These are phyloP conservation scores for Manis crassicaudata DNA, from an alignment of 2,797 vertebrate species.

Conservation along the genomic window DNA sequence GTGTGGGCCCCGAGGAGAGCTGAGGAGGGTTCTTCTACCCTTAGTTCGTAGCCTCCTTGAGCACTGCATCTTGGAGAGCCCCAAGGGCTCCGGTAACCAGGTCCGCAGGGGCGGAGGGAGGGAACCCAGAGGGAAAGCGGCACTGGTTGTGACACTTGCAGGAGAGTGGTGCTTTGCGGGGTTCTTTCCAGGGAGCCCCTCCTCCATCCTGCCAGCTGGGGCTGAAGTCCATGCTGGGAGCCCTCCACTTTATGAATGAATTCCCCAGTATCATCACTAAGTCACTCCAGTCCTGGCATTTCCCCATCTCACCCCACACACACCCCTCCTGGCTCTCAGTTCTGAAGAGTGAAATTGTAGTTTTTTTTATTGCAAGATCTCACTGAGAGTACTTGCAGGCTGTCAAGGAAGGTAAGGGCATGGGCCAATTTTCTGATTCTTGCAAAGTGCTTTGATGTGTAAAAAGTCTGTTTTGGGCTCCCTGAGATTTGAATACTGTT, in stretches of 20 bases:
- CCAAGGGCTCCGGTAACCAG: neutral
- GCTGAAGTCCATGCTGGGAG: neutral
- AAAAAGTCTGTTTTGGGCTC: neutral
- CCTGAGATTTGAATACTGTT: neutral
- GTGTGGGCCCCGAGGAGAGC: neutral
- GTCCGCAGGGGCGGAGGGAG: neutral
- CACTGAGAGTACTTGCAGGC: neutral
- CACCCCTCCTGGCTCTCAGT: neutral
- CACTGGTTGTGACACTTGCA: fast-evolving
- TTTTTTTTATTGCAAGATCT: neutral
- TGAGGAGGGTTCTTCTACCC: neutral
- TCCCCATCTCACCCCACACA: neutral
- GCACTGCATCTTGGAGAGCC: neutral
- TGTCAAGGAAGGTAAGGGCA: neutral
- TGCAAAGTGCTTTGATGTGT: neutral
- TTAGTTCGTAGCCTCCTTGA: neutral
- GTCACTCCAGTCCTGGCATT: neutral
- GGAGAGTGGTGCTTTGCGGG: neutral
- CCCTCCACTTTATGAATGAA: neutral
- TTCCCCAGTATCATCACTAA: neutral
- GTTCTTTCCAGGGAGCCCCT: neutral
- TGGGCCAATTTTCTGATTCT: neutral
- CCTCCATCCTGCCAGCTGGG: neutral
- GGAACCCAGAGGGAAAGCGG: neutral
- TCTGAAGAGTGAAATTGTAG: neutral